Percentiles rank a stretch among this genome's conserved stretches.
Conservation (phyloP, 2,797 vertebrate species). For the Hipposideros larvatus region DNA sequence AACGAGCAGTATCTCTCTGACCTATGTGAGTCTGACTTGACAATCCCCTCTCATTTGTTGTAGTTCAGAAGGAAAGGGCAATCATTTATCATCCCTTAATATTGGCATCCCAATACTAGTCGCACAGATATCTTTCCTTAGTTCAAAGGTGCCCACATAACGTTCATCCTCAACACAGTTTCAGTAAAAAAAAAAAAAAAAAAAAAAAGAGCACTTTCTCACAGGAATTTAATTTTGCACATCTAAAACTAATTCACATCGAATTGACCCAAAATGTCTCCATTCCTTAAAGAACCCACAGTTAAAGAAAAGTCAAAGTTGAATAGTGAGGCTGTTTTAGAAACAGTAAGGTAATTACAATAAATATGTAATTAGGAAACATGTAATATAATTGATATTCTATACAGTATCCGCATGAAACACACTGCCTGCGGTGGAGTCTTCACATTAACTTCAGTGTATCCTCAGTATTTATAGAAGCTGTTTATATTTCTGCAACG, state of each 20-base stretch:
- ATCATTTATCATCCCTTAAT: background rate
- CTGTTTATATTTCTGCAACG: slow-evolving; percentile 32
- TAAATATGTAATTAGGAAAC: background rate
- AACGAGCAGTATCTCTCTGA: background rate
- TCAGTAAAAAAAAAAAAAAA: too few species aligned
- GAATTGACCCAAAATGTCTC: background rate
- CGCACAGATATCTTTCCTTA: background rate
- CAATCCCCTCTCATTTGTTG: background rate
- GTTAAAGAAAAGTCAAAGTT: background rate
- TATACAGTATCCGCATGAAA: background rate
- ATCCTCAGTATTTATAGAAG: slow-evolving; percentile 28
- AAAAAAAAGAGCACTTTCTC: background rate
- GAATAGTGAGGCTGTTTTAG: background rate
- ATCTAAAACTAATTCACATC: slow-evolving; percentile 2
- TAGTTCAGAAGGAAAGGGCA: background rate
- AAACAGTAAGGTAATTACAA: background rate
- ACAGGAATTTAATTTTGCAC: background rate
- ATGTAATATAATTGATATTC: background rate
- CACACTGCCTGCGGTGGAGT: background rate
- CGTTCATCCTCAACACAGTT: background rate
- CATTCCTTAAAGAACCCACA: background rate
- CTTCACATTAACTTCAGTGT: background rate
- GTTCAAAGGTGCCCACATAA: background rate
- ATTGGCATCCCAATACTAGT: background rate
- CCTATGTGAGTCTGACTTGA: background rate